These are phyloP conservation scores for Xylocopa sonorina DNA, from an alignment of 1,140 invertebrate species.

Conservation along the genomic window DNA sequence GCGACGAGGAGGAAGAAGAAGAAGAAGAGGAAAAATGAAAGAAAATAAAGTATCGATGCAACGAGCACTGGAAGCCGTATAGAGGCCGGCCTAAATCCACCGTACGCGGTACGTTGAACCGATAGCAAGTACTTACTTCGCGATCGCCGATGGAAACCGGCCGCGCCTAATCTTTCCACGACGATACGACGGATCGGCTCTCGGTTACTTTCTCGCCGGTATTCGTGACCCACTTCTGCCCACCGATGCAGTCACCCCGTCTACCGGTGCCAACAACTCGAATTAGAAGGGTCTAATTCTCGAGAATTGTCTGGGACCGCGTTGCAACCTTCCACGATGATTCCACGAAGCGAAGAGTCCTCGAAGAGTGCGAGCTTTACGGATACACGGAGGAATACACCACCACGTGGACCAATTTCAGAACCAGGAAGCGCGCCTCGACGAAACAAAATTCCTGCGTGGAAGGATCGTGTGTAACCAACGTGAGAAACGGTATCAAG, in stretches of 20 bases:
- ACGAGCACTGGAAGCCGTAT: slow-evolving; percentile 25
- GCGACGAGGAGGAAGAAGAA: too few relatives aligned
- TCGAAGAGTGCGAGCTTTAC: too few relatives aligned
- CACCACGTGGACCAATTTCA: slow-evolving; percentile 5
- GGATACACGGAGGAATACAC: too few relatives aligned
- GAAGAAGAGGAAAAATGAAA: too few relatives aligned
- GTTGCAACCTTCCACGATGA: neutral
- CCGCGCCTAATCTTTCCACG: slow-evolving; percentile 57
- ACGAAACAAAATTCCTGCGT: neutral
- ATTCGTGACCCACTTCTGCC: slow-evolving; percentile 66
- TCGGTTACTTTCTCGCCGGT: slow-evolving; percentile 64
- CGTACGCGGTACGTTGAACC: neutral
- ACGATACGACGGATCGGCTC: slow-evolving; percentile 49
- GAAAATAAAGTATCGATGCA: slow-evolving; percentile 8
- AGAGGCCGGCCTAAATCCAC: slow-evolving; percentile 20
- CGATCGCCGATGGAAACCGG: slow-evolving; percentile 32
- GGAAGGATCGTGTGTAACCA: slow-evolving; percentile 16
- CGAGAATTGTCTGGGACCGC: slow-evolving; percentile 19
- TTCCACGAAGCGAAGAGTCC: neutral
- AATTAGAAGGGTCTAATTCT: slow-evolving; percentile 59
- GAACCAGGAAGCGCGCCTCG: too few relatives aligned
- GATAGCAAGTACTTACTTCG: too few relatives aligned
- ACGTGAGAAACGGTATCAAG: slow-evolving; percentile 59
- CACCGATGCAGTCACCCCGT: slow-evolving; percentile 47
- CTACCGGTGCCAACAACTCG: slow-evolving; percentile 56